A percentile compares a stretch with the other conserved stretches of the same genome.
These are phyloP conservation scores for Nyctibius bracteatus DNA, from an alignment of 2,113 vertebrate species.

Conservation along the genomic window DNA sequence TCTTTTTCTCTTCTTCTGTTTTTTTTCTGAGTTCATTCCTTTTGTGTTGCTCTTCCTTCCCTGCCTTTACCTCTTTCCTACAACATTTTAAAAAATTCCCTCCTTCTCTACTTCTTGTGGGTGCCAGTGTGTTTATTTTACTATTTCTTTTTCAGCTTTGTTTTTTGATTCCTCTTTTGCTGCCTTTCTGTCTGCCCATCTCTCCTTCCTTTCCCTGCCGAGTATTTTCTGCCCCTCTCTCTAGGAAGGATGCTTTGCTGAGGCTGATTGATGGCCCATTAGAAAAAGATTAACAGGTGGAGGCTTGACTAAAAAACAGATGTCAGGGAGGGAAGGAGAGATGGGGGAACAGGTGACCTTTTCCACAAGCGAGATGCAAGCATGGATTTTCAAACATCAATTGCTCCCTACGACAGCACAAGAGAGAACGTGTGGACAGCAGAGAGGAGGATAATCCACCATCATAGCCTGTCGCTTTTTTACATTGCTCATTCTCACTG, in stretches of 20 bases:
- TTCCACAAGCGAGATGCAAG: slow-evolving; percentile 12
- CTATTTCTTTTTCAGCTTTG: not conserved
- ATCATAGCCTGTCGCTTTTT: not conserved
- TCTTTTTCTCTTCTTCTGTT: not conserved
- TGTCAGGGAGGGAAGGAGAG: slow-evolving; percentile 46
- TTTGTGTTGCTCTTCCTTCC: not conserved
- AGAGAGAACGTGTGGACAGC: not conserved
- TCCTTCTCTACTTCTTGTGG: not conserved
- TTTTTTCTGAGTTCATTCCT: not conserved
- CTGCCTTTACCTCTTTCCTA: not conserved
- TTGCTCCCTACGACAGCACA: not conserved
- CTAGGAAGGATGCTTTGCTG: slow-evolving; percentile 18
- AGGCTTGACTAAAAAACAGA: slow-evolving; percentile 51
- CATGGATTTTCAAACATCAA: slow-evolving; percentile 29
- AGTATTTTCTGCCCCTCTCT: not conserved
- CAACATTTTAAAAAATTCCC: not conserved
- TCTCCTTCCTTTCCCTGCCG: not conserved
- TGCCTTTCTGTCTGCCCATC: not conserved
- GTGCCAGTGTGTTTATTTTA: not conserved
- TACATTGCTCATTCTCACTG: slow-evolving; percentile 15
- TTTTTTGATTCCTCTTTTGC: not conserved
- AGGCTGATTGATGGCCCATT: slow-evolving; percentile 65
- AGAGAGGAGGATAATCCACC: not conserved
- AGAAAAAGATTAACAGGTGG: slow-evolving; percentile 68
- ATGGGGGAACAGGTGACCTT: slow-evolving; percentile 56